Evolutionary conservation across 1,140 invertebrate genomes (phyloP).

Genomic region (Vollenhovia emeryi): DNA sequence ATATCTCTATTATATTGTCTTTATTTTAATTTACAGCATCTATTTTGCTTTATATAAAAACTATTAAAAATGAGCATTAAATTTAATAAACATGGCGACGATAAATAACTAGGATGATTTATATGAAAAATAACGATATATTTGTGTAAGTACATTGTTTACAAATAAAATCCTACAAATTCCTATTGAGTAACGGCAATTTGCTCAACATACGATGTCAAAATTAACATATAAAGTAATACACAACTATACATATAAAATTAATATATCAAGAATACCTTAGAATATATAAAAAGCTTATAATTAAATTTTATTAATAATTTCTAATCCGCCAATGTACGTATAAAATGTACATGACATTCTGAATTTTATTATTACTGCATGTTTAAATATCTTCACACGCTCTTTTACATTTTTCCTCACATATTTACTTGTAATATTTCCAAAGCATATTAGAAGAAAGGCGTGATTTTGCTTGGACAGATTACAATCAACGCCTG

Average conservation of each 20-base stretch:
- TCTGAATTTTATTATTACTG: too few relatives aligned
- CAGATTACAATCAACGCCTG: too few relatives aligned
- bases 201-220: conserved; percentile 14
- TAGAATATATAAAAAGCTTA: not conserved
- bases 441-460: not conserved
- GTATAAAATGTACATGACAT: not conserved
- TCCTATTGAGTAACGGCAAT: not conserved
- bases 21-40: not conserved
- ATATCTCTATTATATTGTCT: not conserved
- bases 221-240: too few relatives aligned
- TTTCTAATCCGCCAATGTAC: not conserved
- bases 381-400: not conserved
- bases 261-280: not conserved
- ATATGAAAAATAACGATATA: not conserved
- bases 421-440: not conserved
- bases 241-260: too few relatives aligned
- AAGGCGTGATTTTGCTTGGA: not conserved
- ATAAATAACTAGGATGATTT: not conserved
- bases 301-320: not conserved
- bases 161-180: conserved; percentile 43
- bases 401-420: not conserved
- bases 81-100: not conserved
- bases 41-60: not conserved
- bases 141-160: conserved; percentile 52
- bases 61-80: not conserved